Conservation (phyloP, 1,140 invertebrate genomes). For the Leptoteleia sp. region DNA sequence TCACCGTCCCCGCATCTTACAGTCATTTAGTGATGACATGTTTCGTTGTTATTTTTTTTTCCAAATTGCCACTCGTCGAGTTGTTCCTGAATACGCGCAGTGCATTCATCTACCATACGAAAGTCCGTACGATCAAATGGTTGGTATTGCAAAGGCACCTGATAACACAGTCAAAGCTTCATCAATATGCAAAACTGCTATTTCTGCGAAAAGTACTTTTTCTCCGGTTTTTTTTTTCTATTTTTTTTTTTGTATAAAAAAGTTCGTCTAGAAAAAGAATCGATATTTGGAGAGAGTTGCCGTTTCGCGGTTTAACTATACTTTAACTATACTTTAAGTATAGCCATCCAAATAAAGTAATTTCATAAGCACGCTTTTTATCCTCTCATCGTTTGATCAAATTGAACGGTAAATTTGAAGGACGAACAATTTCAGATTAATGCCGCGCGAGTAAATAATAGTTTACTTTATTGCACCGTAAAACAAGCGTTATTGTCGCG, state of each 20-base stretch:
- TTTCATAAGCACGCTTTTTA: conserved; percentile 1
- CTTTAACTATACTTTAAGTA: conserved; percentile 2
- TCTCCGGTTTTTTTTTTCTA: too few species aligned
- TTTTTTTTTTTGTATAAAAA: too few species aligned
- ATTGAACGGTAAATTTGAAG: too few species aligned
- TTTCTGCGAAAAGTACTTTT: conserved; percentile 41
- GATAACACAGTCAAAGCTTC: conserved; percentile 66
- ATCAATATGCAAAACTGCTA: conserved; percentile 67
- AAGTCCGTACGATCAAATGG: conserved; percentile 57
- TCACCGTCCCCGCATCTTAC: conserved; percentile 50
- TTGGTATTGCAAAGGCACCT: conserved; percentile 57
- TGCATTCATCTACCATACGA: conserved; percentile 48
- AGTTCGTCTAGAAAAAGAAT: conserved; percentile 29
- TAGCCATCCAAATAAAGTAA: conserved; percentile 15
- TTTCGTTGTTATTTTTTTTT: conserved; percentile 60
- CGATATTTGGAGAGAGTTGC: conserved; percentile 19
- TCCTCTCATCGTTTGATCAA: too few species aligned
- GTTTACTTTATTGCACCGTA: too few species aligned
- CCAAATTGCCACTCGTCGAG: conserved; percentile 37
- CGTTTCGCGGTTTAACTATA: not conserved
- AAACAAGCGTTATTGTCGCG: too few species aligned
- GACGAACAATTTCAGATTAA: too few species aligned
- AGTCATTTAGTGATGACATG: conserved; percentile 68
- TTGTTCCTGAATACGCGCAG: conserved; percentile 36
- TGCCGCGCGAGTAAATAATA: too few species aligned